Percentiles rank a stretch among this genome's conserved stretches.
Evolutionary conservation across 2,888 invertebrate genomes (phyloP).

Genomic region (Anoplius nigerrimus): DNA sequence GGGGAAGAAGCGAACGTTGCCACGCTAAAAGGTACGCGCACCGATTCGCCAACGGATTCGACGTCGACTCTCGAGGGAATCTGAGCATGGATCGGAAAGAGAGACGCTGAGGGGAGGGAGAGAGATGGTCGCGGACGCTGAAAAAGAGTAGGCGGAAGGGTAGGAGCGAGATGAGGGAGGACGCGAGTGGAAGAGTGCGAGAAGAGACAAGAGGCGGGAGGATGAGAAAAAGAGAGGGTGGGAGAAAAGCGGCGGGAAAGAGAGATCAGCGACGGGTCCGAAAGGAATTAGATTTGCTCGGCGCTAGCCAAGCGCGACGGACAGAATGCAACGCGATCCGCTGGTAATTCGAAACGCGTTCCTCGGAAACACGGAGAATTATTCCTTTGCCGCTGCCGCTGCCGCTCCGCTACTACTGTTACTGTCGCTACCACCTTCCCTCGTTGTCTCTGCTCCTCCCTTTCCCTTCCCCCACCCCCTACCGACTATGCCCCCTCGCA

Average conservation of each 20-base stretch:
- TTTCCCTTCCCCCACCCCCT: neutral
- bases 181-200: conserved; percentile 43
- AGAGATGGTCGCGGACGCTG: conserved; percentile 3
- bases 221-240: conserved; percentile 27
- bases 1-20: conserved; percentile 29
- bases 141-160: neutral
- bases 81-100: conserved; percentile 18
- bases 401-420: conserved; percentile 41
- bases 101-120: conserved; percentile 17
- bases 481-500: conserved; percentile 13
- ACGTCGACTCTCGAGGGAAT: conserved; percentile 48
- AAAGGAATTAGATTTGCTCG: conserved; percentile 69
- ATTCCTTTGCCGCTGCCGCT: conserved; percentile 60
- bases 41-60: conserved; percentile 57
- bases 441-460: neutral
- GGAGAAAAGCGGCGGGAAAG: conserved; percentile 30
- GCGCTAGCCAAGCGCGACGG: conserved; percentile 69
- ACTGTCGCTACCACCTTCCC: conserved; percentile 12
- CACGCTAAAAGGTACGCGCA: conserved; percentile 57
- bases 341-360: conserved; percentile 70
- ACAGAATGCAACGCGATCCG: conserved; percentile 71
- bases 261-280: conserved; percentile 51
- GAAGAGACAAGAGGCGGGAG: conserved; percentile 32
- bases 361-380: conserved; percentile 66
- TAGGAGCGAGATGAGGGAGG: conserved; percentile 13